Evolutionary conservation across 2,113 vertebrate species (phyloP).

Genomic region (Alosa alosa): DNA sequence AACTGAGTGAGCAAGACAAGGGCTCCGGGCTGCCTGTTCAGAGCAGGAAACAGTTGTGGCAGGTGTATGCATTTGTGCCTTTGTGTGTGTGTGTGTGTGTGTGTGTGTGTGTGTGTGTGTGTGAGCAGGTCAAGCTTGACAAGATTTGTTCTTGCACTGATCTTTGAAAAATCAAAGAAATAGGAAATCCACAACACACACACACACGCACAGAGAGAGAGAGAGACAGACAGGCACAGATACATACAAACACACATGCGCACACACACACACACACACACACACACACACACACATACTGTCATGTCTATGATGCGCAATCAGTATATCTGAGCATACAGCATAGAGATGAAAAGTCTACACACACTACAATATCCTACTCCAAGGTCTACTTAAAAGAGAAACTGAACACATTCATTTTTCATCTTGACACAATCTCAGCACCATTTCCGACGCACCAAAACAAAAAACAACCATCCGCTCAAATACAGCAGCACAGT

Average conservation of each 20-base stretch:
- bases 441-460: background rate
- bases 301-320: background rate
- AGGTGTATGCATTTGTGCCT: background rate
- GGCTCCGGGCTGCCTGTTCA: background rate
- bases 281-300: no score
- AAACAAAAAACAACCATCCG: background rate
- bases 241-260: no score
- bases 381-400: background rate
- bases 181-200: background rate
- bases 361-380: background rate
- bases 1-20: constrained; percentile 12
- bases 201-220: background rate
- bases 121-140: background rate
- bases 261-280: no score
- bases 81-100: background rate
- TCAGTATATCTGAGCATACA: background rate
- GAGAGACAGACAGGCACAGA: no score
- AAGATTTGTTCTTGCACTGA: background rate
- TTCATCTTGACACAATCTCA: background rate
- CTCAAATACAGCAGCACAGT: background rate
- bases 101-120: background rate
- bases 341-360: background rate
- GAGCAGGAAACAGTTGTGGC: background rate
- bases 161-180: background rate
- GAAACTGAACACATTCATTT: background rate